Evolutionary conservation across 2,797 vertebrate genomes (phyloP), one percentile per base, ranked within the genome.

Genomic region (Morus bassanus): DNA sequence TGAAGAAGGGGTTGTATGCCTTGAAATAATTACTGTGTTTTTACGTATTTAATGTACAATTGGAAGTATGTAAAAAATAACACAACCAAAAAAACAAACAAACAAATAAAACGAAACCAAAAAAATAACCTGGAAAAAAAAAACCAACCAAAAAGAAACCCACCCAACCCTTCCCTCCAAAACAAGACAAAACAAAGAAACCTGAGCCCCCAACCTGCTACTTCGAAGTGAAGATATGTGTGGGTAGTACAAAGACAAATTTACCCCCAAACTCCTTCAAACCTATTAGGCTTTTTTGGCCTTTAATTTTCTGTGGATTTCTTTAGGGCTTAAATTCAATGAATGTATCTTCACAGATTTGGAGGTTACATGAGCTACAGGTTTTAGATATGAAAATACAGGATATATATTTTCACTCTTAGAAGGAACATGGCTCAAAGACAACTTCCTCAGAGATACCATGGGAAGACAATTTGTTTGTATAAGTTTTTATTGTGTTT

Each of bases 121-220:
- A 43, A 43, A 43, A 43, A 43, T 10, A 39, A 39, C 37, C 37
- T 39, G 37, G 37, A 39, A 16, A 53, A 33, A 1, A 43, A 43
- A 43, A 43, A 43, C 41, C 41, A 43, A 39, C 37, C 4, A 8
- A 30, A 41, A 67, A 39, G 21, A 73, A 81, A 61, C 2, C 4
- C 2, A 81, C 10, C 4, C 13, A 64, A 48, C 2, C 3, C 31
- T 35, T 27, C 12, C 27, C 7, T 67, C 46, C 28, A 83, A 88
- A 65, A 33, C 11, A 77, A 23, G 16, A 48, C 22, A 51, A 67
- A 39, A 22, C 4, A 24, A 61, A 51, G 31, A 77, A 77, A 27
- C 5, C 9, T 1, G 9, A 64, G 7, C 0, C 7, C 0, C 6
- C 9, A 46, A 1, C 10, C 35, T 70, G 7, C 2, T 48, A 12